A percentile compares a stretch with the other conserved stretches of the same genome.
These are phyloP conservation scores for Orientallactaga bullata DNA, from an alignment of 2,113 vertebrate genomes.

Conservation along the genomic window DNA sequence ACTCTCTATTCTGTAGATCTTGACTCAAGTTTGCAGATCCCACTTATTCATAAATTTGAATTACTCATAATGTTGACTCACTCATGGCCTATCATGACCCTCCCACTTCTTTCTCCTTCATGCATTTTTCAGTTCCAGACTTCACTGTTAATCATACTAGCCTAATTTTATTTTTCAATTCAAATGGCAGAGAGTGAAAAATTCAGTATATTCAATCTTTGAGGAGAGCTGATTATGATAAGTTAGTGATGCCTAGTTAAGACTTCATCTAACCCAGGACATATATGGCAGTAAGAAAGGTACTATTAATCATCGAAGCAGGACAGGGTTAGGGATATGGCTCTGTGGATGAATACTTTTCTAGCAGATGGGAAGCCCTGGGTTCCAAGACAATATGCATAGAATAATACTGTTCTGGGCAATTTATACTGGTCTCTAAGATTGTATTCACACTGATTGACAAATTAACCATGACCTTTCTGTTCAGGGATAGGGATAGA, in stretches of 20 bases:
- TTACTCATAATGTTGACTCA: slow-evolving; percentile 77
- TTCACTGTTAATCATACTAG: slow-evolving; percentile 69
- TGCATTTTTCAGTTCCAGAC: slow-evolving; percentile 64
- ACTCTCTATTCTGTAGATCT: slow-evolving; percentile 48
- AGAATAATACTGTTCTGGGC: slow-evolving; percentile 36
- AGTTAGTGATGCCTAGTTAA: slow-evolving; percentile 46
- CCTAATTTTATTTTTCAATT: slow-evolving; percentile 69
- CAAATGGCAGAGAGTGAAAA: slow-evolving; percentile 47
- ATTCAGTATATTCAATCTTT: slow-evolving; percentile 62
- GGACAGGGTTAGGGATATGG: background rate
- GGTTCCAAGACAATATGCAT: background rate
- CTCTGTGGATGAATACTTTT: background rate
- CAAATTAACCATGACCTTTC: slow-evolving; percentile 35
- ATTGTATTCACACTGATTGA: slow-evolving; percentile 17
- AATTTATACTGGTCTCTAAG: slow-evolving; percentile 44
- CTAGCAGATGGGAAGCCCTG: background rate
- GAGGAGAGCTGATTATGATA: slow-evolving; percentile 50
- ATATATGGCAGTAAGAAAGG: slow-evolving; percentile 8
- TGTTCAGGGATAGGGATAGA: background rate
- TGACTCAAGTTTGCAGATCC: slow-evolving; percentile 50
- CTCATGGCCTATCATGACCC: slow-evolving; percentile 71
- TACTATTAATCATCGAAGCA: slow-evolving; percentile 58
- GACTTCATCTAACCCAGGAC: slow-evolving; percentile 42
- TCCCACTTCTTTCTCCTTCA: slow-evolving; percentile 70
- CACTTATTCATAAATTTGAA: slow-evolving; percentile 74